Evolutionary conservation across 2,888 invertebrate genomes (phyloP).

Genomic region (Dryocosmus kuriphilus): DNA sequence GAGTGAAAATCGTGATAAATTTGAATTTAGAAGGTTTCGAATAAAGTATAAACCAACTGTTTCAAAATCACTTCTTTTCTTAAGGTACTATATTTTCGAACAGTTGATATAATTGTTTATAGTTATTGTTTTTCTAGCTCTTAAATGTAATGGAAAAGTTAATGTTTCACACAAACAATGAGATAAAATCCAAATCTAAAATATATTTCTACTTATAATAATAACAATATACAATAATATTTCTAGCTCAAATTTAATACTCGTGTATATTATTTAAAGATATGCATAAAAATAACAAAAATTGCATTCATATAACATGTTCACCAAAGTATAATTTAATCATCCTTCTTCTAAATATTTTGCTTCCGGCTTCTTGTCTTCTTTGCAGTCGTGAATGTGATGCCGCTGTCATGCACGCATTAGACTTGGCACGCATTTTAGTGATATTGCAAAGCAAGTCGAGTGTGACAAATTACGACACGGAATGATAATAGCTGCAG

Average conservation of each 20-base stretch:
- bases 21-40: no score
- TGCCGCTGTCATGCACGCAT: constrained; percentile 48
- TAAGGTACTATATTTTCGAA: no score
- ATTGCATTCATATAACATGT: not conserved
- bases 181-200: no score
- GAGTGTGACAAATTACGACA: constrained; percentile 57
- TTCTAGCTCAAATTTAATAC: not conserved
- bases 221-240: no score
- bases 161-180: no score
- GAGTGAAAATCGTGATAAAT: no score
- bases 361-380: constrained; percentile 21
- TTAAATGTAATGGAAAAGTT: no score
- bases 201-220: not conserved
- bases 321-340: constrained; percentile 22
- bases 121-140: no score
- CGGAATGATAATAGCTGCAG: constrained; percentile 55
- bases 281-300: not conserved
- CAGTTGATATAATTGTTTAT: no score
- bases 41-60: no score
- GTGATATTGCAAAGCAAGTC: constrained; percentile 50
- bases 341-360: constrained; percentile 8
- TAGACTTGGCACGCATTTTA: constrained; percentile 55
- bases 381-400: constrained; percentile 3
- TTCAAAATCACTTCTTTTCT: no score
- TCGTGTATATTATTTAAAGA: not conserved